phyloP scores from a whole-genome alignment of 2,113 vertebrate species.

The Hippocampus barbouri region DNA sequence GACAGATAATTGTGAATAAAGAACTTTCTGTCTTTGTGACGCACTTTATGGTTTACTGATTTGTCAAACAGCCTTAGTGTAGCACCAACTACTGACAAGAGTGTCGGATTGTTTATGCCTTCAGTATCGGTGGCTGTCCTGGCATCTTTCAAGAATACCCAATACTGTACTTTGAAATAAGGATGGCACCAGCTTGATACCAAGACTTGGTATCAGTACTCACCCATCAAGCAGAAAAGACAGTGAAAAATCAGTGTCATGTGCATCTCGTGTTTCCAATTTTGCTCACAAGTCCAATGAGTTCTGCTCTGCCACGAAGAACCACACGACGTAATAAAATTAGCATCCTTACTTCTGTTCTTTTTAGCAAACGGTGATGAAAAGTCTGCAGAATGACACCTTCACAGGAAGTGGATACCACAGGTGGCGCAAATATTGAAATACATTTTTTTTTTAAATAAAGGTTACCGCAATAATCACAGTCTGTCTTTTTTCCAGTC shows the following conservation, averaged over 20 bases:
- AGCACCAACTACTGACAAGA: too few relatives aligned
- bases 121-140: too few relatives aligned
- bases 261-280: slow-evolving; percentile 68
- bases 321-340: slow-evolving; percentile 3
- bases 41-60: too few relatives aligned
- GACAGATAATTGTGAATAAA: too few relatives aligned
- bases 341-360: slow-evolving; percentile 1
- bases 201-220: too few relatives aligned
- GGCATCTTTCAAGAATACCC: too few relatives aligned
- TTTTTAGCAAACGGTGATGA: slow-evolving; percentile 92
- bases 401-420: slow-evolving; percentile 93
- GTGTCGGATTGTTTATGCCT: too few relatives aligned
- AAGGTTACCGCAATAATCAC: not conserved
- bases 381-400: slow-evolving; percentile 80
- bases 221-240: not conserved
- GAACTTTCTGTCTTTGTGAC: too few relatives aligned
- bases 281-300: slow-evolving; percentile 43
- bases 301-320: slow-evolving; percentile 33
- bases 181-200: too few relatives aligned
- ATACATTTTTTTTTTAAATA: not conserved
- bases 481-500: slow-evolving; percentile 64
- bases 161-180: too few relatives aligned
- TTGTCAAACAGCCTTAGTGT: too few relatives aligned
- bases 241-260: slow-evolving; percentile 27
- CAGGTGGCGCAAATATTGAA: slow-evolving; percentile 73